Conservation (phyloP, 2,888 invertebrate species). For the Sicus ferrugineus region DNA sequence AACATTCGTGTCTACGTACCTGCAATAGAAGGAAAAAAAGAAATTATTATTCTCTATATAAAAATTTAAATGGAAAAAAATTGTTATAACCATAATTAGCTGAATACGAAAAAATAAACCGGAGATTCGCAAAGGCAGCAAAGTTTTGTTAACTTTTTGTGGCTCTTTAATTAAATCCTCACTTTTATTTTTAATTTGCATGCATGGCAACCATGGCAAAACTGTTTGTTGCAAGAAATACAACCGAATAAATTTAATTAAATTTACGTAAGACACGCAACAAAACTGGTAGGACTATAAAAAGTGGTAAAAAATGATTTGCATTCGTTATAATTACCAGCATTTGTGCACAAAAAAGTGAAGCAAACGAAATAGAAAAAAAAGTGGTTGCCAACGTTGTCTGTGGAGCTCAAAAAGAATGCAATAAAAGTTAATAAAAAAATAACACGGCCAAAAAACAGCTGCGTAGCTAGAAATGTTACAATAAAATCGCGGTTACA, state of each 20-base stretch:
- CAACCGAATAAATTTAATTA: conserved; percentile 26
- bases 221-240: neutral
- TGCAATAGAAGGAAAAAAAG: neutral
- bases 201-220: conserved; percentile 15
- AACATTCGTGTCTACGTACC: no score
- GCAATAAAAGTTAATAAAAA: neutral
- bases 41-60: neutral
- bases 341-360: conserved; percentile 12
- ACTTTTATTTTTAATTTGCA: neutral
- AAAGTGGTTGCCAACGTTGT: neutral
- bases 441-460: neutral
- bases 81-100: neutral
- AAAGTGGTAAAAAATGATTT: neutral
- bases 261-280: conserved; percentile 12
- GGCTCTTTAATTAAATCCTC: conserved; percentile 27
- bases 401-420: neutral
- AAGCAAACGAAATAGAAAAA: neutral
- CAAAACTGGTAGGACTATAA: neutral
- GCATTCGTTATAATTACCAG: conserved; percentile 15
- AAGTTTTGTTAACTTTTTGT: conserved; percentile 26
- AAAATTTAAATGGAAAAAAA: neutral
- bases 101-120: neutral
- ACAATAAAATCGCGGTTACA: neutral
- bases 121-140: conserved; percentile 34
- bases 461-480: neutral